Evolutionary conservation across 2,888 invertebrate species (phyloP).

Genomic region (Rhagium mordax): DNA sequence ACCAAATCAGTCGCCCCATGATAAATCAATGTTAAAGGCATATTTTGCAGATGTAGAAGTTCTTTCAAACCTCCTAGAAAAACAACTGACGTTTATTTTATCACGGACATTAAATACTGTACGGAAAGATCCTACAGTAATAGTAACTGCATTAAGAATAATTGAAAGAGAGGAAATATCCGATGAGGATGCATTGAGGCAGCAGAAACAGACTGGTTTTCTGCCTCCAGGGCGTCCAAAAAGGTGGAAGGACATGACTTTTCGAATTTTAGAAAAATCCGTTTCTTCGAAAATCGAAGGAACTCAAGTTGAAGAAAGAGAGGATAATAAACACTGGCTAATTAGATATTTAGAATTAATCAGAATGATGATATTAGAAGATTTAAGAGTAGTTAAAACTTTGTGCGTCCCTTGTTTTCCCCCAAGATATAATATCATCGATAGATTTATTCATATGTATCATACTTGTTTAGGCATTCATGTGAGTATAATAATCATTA

Average conservation of each 20-base stretch:
- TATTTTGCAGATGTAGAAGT: constrained; percentile 97
- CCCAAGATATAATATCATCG: constrained; percentile 93
- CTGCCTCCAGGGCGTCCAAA: constrained; percentile 96
- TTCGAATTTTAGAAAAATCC: constrained; percentile 85
- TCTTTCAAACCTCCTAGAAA: constrained; percentile 89
- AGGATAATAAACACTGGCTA: constrained; percentile 95
- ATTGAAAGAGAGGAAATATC: constrained; percentile 97
- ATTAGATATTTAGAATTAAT: constrained; percentile 92
- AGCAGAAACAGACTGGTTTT: constrained; percentile 88
- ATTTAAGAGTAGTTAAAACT: constrained; percentile 91
- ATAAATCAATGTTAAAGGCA: constrained; percentile 93
- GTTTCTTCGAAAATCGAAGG: constrained; percentile 93
- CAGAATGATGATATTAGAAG: constrained; percentile 90
- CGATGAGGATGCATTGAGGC: constrained; percentile 87
- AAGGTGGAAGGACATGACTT: constrained; percentile 88
- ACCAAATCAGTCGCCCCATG: constrained; percentile 91
- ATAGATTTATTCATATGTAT: constrained; percentile 94
- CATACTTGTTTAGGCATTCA: constrained; percentile 88
- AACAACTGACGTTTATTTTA: constrained; percentile 91
- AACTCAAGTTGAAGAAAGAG: constrained; percentile 92
- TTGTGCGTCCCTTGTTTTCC: constrained; percentile 96
- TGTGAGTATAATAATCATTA: constrained; percentile 71
- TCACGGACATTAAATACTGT: constrained; percentile 94
- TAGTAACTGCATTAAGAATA: constrained; percentile 96
- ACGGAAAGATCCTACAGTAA: constrained; percentile 93